These are phyloP conservation scores for Ditylenchus dipsaci DNA, from an alignment of 1,140 invertebrate species.

Conservation along the genomic window DNA sequence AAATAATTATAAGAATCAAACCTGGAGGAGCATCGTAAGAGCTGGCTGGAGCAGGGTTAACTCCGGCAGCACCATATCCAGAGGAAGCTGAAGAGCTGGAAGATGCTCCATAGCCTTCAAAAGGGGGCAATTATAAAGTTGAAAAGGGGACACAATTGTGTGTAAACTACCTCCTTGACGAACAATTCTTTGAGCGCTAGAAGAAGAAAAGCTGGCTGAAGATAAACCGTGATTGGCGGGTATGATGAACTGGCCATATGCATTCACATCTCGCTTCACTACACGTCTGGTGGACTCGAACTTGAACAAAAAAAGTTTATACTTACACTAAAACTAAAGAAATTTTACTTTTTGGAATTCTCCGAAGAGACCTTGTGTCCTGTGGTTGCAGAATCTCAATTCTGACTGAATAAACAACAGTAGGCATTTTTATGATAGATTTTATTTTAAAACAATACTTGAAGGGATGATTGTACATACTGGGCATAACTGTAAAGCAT, in stretches of 20 bases:
- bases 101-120: too few relatives aligned
- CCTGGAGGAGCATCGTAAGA: too few relatives aligned
- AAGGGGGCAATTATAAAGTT: too few relatives aligned
- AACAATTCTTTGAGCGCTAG: not conserved
- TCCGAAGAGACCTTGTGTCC: not conserved
- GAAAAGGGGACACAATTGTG: too few relatives aligned
- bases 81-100: not conserved
- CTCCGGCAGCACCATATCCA: not conserved
- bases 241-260: not conserved
- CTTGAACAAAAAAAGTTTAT: not conserved
- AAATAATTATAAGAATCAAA: too few relatives aligned
- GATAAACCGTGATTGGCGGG: not conserved
- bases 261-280: not conserved
- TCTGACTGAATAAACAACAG: not conserved
- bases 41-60: not conserved
- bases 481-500: slow-evolving; percentile 50
- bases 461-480: slow-evolving; percentile 45
- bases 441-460: slow-evolving; percentile 19
- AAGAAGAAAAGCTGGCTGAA: not conserved
- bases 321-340: not conserved
- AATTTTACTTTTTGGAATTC: not conserved
- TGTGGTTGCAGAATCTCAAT: not conserved
- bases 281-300: not conserved
- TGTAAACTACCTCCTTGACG: not conserved
- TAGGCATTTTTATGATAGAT: not conserved